These are phyloP conservation scores for Lampris incognitus DNA, from an alignment of 2,113 vertebrate genomes.

Conservation along the genomic window DNA sequence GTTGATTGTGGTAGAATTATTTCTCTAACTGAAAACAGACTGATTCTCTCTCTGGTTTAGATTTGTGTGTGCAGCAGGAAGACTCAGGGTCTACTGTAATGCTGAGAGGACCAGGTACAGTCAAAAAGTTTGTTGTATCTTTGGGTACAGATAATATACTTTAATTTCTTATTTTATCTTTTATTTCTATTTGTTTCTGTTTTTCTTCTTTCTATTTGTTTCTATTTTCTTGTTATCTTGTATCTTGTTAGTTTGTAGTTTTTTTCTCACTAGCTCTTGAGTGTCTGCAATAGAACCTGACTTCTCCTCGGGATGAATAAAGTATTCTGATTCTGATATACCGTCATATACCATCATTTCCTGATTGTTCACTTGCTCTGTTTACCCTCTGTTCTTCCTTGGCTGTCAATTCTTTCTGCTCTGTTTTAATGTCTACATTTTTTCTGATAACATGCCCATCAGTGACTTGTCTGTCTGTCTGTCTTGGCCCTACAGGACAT, in stretches of 20 bases:
- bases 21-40: neutral
- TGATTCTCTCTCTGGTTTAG: constrained; percentile 75
- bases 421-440: neutral
- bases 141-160: neutral
- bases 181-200: neutral
- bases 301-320: too few relatives aligned
- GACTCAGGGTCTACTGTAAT: constrained; percentile 91
- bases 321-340: neutral
- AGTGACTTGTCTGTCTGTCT: constrained; percentile 10
- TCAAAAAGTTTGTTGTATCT: neutral
- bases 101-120: constrained; percentile 91
- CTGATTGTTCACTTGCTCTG: too few relatives aligned
- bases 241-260: too few relatives aligned
- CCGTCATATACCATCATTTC: neutral
- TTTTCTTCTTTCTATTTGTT: neutral
- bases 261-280: neutral
- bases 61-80: constrained; percentile 87
- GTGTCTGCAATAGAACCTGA: neutral
- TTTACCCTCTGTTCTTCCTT: neutral
- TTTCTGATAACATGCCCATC: neutral
- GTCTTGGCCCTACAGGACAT: constrained; percentile 84
- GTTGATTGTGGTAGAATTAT: neutral
- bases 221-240: too few relatives aligned
- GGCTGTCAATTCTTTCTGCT: neutral
- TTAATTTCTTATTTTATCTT: too few relatives aligned